Conservation (phyloP, 2,888 invertebrate species). For the Tenthredo notha region DNA sequence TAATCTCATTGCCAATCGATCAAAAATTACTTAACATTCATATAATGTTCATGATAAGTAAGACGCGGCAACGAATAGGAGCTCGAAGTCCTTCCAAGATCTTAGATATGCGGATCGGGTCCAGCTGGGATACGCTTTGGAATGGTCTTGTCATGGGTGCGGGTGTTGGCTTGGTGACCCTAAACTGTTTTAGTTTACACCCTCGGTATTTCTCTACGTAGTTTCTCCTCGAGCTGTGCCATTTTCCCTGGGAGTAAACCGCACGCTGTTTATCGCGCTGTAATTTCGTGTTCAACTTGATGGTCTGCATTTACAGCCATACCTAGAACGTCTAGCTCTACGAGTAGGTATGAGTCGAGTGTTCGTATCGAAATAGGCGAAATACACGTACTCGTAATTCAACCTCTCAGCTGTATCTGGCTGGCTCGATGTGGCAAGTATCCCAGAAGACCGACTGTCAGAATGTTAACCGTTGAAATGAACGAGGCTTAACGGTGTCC, state of each 20-base stretch:
- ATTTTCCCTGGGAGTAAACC: conserved; percentile 16
- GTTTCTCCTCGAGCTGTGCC: neutral
- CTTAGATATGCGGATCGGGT: neutral
- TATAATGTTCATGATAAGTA: no score
- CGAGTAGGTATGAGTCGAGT: neutral
- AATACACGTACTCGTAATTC: neutral
- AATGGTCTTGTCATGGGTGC: neutral
- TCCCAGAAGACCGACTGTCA: conserved; percentile 10
- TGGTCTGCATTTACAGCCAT: neutral
- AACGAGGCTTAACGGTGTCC: conserved; percentile 3
- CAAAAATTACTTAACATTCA: no score
- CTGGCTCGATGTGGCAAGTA: neutral
- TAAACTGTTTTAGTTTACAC: conserved; percentile 41
- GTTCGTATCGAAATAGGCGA: neutral
- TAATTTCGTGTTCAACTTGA: conserved; percentile 33
- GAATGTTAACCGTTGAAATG: conserved; percentile 2
- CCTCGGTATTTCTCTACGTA: conserved; percentile 2
- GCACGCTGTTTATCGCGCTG: conserved; percentile 32
- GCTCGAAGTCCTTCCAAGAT: no score
- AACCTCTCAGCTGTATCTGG: neutral
- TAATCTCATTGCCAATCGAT: neutral
- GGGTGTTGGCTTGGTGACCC: neutral
- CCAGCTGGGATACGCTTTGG: neutral
- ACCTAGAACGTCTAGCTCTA: neutral
- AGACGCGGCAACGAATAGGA: neutral